phyloP scores from a whole-genome alignment of 2,797 vertebrate genomes.

The Sternotherus odoratus region DNA sequence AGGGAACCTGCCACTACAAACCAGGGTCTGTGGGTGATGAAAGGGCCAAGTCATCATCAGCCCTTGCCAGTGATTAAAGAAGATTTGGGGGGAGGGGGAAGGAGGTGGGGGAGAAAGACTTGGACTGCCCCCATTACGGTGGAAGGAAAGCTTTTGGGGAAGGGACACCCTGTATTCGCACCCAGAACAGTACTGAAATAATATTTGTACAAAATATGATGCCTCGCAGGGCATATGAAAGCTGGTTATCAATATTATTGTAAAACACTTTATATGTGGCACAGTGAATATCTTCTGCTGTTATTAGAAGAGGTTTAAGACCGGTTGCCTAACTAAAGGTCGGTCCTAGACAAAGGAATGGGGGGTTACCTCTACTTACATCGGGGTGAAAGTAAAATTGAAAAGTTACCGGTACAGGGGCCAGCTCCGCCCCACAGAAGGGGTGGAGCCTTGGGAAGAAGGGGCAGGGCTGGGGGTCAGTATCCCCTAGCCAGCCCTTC shows the following conservation, averaged over 20 bases:
- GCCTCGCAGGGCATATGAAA: background rate
- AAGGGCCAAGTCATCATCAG: background rate
- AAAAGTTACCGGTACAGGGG: no score
- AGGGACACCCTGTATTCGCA: background rate
- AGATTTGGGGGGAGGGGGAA: background rate
- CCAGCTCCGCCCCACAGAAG: no score
- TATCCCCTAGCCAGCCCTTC: no score
- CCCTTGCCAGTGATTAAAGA: background rate
- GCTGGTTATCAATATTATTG: background rate
- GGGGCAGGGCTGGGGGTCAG: no score
- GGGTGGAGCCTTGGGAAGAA: no score
- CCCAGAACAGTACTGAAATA: background rate
- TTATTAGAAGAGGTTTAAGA: background rate
- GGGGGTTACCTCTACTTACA: background rate
- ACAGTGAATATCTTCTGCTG: background rate
- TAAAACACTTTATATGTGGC: background rate
- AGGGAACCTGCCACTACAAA: background rate
- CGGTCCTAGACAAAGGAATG: background rate
- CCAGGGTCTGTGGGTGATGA: background rate
- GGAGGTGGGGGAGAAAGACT: no score
- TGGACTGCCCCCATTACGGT: background rate
- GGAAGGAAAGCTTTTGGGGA: fast-evolving
- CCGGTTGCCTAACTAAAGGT: background rate
- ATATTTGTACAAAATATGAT: background rate
- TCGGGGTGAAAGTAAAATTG: no score